Evolutionary conservation across 2,797 vertebrate genomes (phyloP).

Genomic region (Loris lydekkerianus): DNA sequence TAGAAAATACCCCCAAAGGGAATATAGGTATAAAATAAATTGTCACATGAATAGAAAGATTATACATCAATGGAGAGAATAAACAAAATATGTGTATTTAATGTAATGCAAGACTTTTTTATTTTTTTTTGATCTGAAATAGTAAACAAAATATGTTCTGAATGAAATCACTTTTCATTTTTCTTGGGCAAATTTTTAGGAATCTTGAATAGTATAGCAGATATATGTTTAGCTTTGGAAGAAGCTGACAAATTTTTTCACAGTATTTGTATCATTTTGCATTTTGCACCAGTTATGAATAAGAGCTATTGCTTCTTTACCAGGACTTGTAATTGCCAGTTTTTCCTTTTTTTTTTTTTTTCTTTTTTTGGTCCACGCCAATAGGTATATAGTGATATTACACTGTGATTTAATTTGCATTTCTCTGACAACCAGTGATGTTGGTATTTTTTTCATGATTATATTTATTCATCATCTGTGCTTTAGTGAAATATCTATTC

Average conservation of each 20-base stretch:
- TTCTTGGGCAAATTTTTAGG: neutral
- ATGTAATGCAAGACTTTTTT: neutral
- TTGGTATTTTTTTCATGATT: neutral
- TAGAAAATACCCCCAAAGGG: neutral
- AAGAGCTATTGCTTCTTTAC: neutral
- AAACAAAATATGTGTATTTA: neutral
- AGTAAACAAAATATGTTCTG: neutral
- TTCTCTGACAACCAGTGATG: neutral
- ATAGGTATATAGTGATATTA: neutral
- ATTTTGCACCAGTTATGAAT: neutral
- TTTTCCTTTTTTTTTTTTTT: neutral
- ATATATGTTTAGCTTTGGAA: neutral
- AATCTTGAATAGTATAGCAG: neutral
- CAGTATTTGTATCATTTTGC: neutral
- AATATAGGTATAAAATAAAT: neutral
- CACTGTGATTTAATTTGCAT: neutral
- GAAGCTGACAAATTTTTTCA: neutral
- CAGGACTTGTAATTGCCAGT: neutral
- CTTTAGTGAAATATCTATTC: neutral
- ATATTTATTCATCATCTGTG: neutral
- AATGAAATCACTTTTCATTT: neutral
- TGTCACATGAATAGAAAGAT: neutral
- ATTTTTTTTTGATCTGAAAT: neutral
- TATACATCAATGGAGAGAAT: neutral
- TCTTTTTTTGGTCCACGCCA: neutral